Evolutionary conservation across 2,113 vertebrate species (phyloP).

Genomic region (Calidris pugnax): DNA sequence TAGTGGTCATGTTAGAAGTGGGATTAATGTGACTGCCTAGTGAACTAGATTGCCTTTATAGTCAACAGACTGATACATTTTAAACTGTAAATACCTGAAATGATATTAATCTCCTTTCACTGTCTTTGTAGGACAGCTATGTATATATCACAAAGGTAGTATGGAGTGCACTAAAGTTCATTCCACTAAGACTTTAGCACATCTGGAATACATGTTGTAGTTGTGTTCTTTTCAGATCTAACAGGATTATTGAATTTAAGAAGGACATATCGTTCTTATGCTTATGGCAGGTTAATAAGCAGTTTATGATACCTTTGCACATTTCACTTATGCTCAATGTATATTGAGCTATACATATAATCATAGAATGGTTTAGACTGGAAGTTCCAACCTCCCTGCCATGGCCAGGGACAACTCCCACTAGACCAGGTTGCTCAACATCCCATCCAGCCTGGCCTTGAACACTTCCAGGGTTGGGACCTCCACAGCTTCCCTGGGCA

Average conservation of each 20-base stretch:
- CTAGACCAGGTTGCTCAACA: no score
- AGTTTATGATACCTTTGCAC: not conserved
- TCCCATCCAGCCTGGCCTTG: no score
- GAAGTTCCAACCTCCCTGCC: no score
- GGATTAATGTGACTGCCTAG: not conserved
- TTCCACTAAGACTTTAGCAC: not conserved
- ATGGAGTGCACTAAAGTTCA: not conserved
- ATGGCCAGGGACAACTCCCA: no score
- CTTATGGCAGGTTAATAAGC: not conserved
- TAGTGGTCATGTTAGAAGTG: not conserved
- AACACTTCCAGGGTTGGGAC: no score
- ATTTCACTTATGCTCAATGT: not conserved
- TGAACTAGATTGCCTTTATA: not conserved
- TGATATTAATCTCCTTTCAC: not conserved
- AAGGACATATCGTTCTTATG: not conserved
- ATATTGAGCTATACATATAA: not conserved
- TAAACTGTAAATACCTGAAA: not conserved
- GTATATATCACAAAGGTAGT: not conserved
- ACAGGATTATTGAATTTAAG: not conserved
- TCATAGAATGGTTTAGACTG: no score
- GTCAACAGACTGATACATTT: not conserved
- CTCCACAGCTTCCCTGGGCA: no score
- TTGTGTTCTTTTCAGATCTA: not conserved
- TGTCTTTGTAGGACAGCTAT: not conserved
- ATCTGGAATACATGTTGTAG: not conserved